Conservation (phyloP, 2,797 vertebrate genomes). For the Liasis olivaceus region DNA sequence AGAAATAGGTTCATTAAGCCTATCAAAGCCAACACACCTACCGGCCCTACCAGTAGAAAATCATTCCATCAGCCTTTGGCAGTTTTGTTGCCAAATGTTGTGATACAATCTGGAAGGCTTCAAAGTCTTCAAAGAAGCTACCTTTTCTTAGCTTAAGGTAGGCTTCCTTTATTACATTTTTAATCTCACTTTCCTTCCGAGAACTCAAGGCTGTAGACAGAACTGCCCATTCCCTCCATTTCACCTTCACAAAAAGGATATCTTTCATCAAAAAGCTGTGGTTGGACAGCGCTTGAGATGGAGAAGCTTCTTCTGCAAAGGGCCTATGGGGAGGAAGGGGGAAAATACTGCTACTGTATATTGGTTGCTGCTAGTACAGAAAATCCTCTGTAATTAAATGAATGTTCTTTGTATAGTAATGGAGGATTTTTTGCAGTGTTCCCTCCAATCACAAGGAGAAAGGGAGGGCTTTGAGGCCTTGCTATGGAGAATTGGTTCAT, state of each 20-base stretch:
- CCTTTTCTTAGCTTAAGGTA: neutral
- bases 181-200: neutral
- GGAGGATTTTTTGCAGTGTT: neutral
- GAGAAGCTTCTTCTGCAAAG: neutral
- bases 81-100: neutral
- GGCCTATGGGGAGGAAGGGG: neutral
- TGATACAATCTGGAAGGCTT: neutral
- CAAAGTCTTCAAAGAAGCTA: neutral
- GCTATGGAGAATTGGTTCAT: neutral
- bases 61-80: neutral
- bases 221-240: neutral
- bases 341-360: neutral
- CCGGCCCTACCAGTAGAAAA: too few species aligned
- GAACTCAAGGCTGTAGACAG: neutral
- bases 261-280: neutral
- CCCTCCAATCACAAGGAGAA: neutral
- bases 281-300: neutral
- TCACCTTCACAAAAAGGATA: neutral
- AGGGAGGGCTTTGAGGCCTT: neutral
- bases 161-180: neutral
- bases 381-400: neutral
- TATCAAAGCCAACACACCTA: neutral
- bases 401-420: neutral
- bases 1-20: neutral
- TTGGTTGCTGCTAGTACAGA: neutral